phyloP scores from a whole-genome alignment of 92 coral and sea anemone genomes.

The Bergia puertoricense region DNA sequence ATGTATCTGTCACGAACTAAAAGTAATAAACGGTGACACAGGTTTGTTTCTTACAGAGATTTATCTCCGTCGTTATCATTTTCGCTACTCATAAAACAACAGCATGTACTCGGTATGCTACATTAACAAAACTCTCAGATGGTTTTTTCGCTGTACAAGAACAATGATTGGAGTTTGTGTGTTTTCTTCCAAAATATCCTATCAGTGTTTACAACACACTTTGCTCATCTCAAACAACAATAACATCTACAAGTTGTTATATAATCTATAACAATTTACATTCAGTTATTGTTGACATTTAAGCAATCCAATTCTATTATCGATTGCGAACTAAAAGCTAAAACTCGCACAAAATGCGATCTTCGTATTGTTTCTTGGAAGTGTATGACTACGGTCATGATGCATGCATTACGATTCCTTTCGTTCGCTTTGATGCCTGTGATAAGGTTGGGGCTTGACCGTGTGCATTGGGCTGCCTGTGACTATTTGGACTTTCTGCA shows the following conservation, averaged over 20 bases:
- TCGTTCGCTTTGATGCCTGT: not conserved
- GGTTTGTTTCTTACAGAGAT: not conserved
- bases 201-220: not conserved
- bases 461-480: not conserved
- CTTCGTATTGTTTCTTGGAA: not conserved
- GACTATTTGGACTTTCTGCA: not conserved
- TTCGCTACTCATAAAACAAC: constrained; percentile 1
- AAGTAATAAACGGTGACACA: not conserved
- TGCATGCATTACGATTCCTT: not conserved
- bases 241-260: not conserved
- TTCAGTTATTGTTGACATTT: not conserved
- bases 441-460: not conserved
- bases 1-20: too few species aligned
- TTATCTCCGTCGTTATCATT: not conserved
- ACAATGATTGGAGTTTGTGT: not conserved
- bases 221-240: not conserved
- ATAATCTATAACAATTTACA: not conserved
- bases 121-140: not conserved
- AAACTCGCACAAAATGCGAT: not conserved
- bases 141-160: not conserved
- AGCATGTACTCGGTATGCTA: not conserved
- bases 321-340: not conserved
- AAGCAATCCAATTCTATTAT: not conserved
- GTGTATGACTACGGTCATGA: too few species aligned
- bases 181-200: not conserved